Percentiles rank a stretch among this genome's conserved stretches.
These are phyloP conservation scores for Penaeus indicus DNA, from an alignment of 1,140 invertebrate genomes.

Conservation along the genomic window DNA sequence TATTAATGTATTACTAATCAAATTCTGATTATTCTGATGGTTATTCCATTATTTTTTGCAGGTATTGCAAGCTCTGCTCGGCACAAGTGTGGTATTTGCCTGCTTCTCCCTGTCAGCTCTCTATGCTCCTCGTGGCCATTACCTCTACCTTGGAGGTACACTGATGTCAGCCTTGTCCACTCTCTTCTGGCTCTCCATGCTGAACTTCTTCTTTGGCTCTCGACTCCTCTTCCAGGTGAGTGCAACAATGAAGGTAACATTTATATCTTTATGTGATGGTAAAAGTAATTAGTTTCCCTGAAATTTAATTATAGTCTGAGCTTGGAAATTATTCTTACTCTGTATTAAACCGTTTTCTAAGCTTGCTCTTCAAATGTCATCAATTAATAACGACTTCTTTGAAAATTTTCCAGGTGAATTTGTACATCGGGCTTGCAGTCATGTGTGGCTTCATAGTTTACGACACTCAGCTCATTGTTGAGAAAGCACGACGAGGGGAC, in stretches of 20 bases:
- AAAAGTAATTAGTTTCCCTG: too few relatives aligned
- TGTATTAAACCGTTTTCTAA: too few relatives aligned
- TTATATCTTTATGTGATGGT: too few relatives aligned
- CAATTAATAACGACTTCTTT: background rate
- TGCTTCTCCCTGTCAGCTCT: slow-evolving; percentile 91
- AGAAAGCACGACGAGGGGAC: slow-evolving; percentile 89
- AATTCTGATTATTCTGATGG: background rate
- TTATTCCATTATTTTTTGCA: slow-evolving; percentile 17
- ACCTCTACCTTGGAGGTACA: slow-evolving; percentile 81
- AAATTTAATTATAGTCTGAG: too few relatives aligned
- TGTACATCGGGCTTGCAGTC: slow-evolving; percentile 88
- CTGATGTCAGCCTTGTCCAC: slow-evolving; percentile 86
- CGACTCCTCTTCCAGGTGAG: slow-evolving; percentile 84
- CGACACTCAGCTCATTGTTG: slow-evolving; percentile 96
- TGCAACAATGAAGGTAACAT: too few relatives aligned
- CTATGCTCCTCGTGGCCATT: slow-evolving; percentile 85
- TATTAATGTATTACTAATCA: background rate
- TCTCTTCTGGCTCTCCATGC: slow-evolving; percentile 82
- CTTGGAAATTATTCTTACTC: too few relatives aligned
- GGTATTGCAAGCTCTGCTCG: slow-evolving; percentile 78
- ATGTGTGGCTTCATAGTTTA: slow-evolving; percentile 96
- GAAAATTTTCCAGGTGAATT: slow-evolving; percentile 76
- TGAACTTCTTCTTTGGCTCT: slow-evolving; percentile 90
- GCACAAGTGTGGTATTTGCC: slow-evolving; percentile 89
- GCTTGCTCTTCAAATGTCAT: background rate